phyloP scores from a whole-genome alignment of 2,113 vertebrate genomes.

The Pica pica region DNA sequence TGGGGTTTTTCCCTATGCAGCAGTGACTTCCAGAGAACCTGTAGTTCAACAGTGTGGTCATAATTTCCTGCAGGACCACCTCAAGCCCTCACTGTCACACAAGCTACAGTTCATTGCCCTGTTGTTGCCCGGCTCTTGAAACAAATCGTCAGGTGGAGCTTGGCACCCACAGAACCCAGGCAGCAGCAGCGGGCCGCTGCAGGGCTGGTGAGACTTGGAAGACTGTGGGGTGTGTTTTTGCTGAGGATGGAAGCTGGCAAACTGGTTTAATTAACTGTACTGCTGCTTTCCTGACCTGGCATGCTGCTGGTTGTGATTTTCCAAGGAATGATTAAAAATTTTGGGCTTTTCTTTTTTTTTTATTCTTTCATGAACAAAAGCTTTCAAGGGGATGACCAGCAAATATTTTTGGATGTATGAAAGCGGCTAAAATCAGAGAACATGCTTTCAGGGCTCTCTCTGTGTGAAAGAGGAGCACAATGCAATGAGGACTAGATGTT shows the following conservation, averaged over 20 bases:
- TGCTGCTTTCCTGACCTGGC: neutral
- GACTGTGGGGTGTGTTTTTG: neutral
- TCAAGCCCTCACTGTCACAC: neutral
- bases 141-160: neutral
- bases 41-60: fast-evolving
- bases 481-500: neutral
- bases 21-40: neutral
- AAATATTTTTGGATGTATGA: neutral
- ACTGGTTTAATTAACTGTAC: neutral
- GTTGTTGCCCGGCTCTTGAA: neutral
- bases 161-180: neutral
- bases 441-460: neutral
- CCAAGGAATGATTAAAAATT: neutral
- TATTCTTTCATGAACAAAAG: fast-evolving
- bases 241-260: neutral
- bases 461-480: neutral
- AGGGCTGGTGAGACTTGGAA: neutral
- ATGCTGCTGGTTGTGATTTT: neutral
- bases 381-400: neutral
- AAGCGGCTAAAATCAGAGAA: neutral
- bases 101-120: neutral
- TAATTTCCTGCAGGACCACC: neutral
- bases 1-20: neutral
- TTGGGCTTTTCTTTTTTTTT: too few species aligned
- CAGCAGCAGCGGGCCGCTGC: neutral